Conservation (phyloP, 2,113 vertebrate species). For the Oceanites oceanicus region DNA sequence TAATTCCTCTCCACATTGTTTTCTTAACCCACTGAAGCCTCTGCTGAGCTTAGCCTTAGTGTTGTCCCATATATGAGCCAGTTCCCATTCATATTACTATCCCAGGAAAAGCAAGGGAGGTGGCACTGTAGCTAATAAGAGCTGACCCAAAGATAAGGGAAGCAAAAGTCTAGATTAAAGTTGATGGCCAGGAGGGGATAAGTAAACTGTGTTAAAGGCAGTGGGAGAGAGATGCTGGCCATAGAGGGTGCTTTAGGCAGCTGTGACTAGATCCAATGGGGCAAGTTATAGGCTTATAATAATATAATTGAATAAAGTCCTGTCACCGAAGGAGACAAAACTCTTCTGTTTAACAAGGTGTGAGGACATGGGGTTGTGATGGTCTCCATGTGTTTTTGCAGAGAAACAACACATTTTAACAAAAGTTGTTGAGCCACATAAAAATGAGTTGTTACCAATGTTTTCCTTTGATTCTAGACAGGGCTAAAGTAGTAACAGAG, state of each 20-base stretch:
- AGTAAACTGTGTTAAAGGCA: not conserved
- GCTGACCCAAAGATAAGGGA: not conserved
- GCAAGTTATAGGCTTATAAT: not conserved
- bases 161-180: not conserved
- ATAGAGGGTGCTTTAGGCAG: not conserved
- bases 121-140: not conserved
- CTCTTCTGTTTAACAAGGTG: too few species aligned
- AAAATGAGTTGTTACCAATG: not conserved
- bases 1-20: conserved; percentile 53
- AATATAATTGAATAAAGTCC: not conserved
- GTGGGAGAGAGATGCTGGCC: not conserved
- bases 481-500: not conserved
- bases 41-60: not conserved
- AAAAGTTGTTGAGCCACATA: not conserved
- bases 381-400: not conserved
- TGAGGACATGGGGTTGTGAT: too few species aligned
- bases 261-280: not conserved
- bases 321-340: not conserved
- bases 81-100: not conserved
- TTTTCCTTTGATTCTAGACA: not conserved
- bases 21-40: conserved; percentile 35
- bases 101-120: not conserved
- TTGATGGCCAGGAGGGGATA: not conserved
- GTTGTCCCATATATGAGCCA: not conserved
- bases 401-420: not conserved